Percentiles rank a stretch among this genome's conserved stretches.
Conservation (phyloP, 2,888 invertebrate genomes). For the Napeogenes sylphis region DNA sequence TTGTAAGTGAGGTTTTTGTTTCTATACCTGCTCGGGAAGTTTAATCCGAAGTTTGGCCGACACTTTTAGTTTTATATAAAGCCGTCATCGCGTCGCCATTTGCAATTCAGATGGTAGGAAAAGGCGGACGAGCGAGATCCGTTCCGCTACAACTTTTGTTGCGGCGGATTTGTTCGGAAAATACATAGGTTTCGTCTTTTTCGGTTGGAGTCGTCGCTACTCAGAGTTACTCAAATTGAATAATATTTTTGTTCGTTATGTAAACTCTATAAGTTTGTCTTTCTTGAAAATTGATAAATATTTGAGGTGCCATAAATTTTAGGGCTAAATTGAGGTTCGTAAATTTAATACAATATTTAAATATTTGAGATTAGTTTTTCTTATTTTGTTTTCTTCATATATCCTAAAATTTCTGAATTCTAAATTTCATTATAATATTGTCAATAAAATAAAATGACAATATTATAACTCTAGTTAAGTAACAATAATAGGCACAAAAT, state of each 20-base stretch:
- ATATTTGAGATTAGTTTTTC: no score
- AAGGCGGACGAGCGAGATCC: constrained; percentile 61
- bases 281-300: constrained; percentile 29
- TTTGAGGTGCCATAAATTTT: constrained; percentile 5
- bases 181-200: constrained; percentile 59
- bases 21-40: constrained; percentile 71
- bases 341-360: background rate
- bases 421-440: no score
- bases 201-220: constrained; percentile 53
- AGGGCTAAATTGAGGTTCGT: background rate
- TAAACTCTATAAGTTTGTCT: constrained; percentile 32
- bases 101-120: constrained; percentile 75
- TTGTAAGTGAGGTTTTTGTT: constrained; percentile 76
- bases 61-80: constrained; percentile 76
- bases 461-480: no score
- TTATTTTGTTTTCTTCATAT: no score
- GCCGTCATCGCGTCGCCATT: constrained; percentile 70
- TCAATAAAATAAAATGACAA: no score
- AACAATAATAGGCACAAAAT: no score
- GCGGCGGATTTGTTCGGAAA: constrained; percentile 67
- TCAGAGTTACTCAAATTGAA: constrained; percentile 64
- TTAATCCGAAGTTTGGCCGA: constrained; percentile 75
- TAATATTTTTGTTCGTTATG: constrained; percentile 43
- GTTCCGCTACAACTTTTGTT: constrained; percentile 62
- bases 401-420: no score